Evolutionary conservation across 2,797 vertebrate species (phyloP).

Genomic region (Euphonia xanthogaster): DNA sequence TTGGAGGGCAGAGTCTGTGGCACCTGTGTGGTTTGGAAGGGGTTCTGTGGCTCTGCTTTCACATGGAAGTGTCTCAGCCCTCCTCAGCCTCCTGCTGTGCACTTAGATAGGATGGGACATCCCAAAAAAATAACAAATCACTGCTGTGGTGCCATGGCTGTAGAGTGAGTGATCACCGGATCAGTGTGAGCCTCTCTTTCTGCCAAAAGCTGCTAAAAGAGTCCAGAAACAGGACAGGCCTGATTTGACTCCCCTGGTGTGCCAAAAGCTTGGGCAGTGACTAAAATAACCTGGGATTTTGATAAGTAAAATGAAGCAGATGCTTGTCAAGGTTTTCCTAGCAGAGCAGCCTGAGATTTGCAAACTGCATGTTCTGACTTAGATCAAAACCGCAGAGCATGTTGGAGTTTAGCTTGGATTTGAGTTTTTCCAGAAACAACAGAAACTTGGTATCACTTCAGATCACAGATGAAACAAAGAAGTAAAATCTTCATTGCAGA

Average conservation of each 20-base stretch:
- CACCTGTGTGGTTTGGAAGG: neutral
- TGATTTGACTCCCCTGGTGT: neutral
- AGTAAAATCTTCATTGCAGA: conserved; percentile 27
- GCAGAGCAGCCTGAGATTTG: conserved; percentile 13
- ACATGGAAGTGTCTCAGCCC: neutral
- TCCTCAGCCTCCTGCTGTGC: neutral
- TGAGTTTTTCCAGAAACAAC: conserved; percentile 70
- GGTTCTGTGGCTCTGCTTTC: neutral
- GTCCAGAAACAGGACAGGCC: neutral
- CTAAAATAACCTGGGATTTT: conserved; percentile 11
- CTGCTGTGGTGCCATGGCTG: neutral
- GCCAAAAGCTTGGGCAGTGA: neutral
- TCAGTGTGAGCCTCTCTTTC: neutral
- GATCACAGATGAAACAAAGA: conserved; percentile 45
- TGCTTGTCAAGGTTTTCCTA: conserved; percentile 30
- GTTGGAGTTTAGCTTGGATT: conserved; percentile 29
- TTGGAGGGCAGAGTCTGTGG: neutral
- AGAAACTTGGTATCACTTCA: conserved; percentile 62
- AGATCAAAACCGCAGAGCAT: conserved; percentile 61
- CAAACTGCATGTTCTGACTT: conserved; percentile 25
- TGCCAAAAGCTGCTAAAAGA: neutral
- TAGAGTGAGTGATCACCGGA: neutral
- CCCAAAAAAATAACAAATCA: neutral
- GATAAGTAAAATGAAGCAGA: conserved; percentile 19
- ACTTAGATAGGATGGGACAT: neutral